Evolutionary conservation across 2,797 vertebrate genomes (phyloP), one percentile per base, ranked within the genome.

Genomic region (Lepus oiostolus): DNA sequence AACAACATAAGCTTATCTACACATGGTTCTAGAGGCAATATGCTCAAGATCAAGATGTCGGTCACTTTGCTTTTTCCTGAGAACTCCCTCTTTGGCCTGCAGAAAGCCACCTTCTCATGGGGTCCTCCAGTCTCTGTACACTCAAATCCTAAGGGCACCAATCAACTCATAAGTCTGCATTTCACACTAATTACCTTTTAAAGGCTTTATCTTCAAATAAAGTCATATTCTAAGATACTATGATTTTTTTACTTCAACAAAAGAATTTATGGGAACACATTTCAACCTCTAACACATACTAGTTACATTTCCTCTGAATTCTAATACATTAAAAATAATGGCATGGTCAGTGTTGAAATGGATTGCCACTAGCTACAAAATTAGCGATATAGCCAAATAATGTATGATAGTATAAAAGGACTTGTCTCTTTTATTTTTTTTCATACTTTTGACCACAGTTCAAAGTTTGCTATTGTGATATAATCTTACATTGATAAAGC

Each of bases 291-390:
- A 50, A 79, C 7, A 87, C 7, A 71, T 79, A 60, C 14, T 32
- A 83, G 32, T 38, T 89, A 77, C n/a, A 83, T 71, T 77, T 90
- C 32, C 17, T 82, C 96, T 93, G 32, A 76, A 91, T 93, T 80
- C 32, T 95, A 75, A 35, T 89, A 68, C 4, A 47, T 71, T 50
- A 35, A 91, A 83, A 24, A 72, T 70, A 10, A 54, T 68, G 30
- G 83, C 71, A 16, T 35, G 68, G 26, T 72, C 14, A 68, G 1
- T 71, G 14, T 19, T 89, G 24, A 92, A 85, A 90, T 38, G 35
- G 35, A 19, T 93, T 88, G 60, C 13, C 19, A 81, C 19, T 67
- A 90, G 4, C 28, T 84, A 85, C 50, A 84, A 80, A 82, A 17
- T 76, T 72, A 65, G 28, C 54, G 6, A 89, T 22, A 76, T 71